These are phyloP conservation scores for Urophycis tenuis DNA, from an alignment of 2,797 vertebrate genomes.

Conservation along the genomic window DNA sequence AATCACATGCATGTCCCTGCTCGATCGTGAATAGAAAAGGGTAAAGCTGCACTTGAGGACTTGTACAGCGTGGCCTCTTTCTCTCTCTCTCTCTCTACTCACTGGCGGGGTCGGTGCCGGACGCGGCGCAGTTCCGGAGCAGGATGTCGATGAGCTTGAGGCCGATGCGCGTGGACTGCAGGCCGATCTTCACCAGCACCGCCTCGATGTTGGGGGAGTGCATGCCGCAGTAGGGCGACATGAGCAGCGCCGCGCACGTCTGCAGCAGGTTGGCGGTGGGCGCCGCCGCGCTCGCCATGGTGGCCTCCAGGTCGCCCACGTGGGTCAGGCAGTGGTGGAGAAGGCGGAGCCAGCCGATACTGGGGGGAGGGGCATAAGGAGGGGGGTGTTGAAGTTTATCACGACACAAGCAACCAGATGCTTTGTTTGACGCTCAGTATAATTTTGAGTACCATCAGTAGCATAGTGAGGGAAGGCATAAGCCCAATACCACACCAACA, in stretches of 20 bases:
- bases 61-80: no score
- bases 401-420: no score
- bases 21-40: no score
- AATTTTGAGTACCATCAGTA: no score
- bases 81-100: slow-evolving; percentile 41
- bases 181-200: slow-evolving; percentile 94
- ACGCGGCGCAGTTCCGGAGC: slow-evolving; percentile 93
- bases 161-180: slow-evolving; percentile 94
- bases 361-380: slow-evolving; percentile 44
- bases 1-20: no score
- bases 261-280: slow-evolving; percentile 96
- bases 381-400: not conserved
- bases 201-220: slow-evolving; percentile 98
- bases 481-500: no score
- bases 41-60: no score
- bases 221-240: slow-evolving; percentile 99
- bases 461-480: no score
- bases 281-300: slow-evolving; percentile 97
- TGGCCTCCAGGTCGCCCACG: slow-evolving; percentile 92
- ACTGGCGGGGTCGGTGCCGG: slow-evolving; percentile 94
- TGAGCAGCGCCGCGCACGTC: slow-evolving; percentile 92
- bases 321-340: slow-evolving; percentile 98
- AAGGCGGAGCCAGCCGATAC: slow-evolving; percentile 95
- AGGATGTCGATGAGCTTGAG: slow-evolving; percentile 96
- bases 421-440: no score